Evolutionary conservation across 1,140 invertebrate species (phyloP), one percentile per base, ranked within the genome.

Genomic region (Drosophila busckii): DNA sequence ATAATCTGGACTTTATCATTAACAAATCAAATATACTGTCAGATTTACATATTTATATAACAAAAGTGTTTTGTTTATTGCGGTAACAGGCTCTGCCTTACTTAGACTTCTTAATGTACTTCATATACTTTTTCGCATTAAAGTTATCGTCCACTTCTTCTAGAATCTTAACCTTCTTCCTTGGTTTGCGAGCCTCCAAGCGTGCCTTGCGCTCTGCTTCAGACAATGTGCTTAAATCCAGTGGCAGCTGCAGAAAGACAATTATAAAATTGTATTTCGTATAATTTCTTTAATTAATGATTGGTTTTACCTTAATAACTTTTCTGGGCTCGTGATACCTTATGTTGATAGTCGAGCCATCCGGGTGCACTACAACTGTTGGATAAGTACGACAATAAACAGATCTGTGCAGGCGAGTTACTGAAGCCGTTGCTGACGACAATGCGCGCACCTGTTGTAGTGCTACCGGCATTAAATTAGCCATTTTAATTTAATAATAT

Each of bases 251-350:
- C 35, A 9, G 91, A 89, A 28, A 67, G 65, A 46, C n/a, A 71
- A 37, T 10, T 25, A 28, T 12, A 15, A 6, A 12, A 15, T 17
- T 9, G 29, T 32, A 28, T 3, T 3, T 19, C 16, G 3, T 19
- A 4, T 2, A 0, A 7, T 9, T 20, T 0, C 3, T 1, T 20
- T 28, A 13, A 4, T 12, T 17, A 25, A 55, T 70, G n/a, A n/a
- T n/a, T n/a, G n/a, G n/a, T n/a, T n/a, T n/a, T 88, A 95, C 94
- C 89, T 91, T 93, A 15, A 98, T 94, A 54, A 97, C 94, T 88
- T 91, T 91, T 49, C 94, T 88, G 4, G 96, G 96, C 87, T 96
- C 94, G 55, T 92, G 89, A 85, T 97, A 96, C 63, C 92, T 89
- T 16, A 96, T 93, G 23, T 90, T 93, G 52, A 95, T 92, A 32